Base-by-base conservation (phyloP, 2,797 vertebrate species). In the Gallirallus australis region DNA sequence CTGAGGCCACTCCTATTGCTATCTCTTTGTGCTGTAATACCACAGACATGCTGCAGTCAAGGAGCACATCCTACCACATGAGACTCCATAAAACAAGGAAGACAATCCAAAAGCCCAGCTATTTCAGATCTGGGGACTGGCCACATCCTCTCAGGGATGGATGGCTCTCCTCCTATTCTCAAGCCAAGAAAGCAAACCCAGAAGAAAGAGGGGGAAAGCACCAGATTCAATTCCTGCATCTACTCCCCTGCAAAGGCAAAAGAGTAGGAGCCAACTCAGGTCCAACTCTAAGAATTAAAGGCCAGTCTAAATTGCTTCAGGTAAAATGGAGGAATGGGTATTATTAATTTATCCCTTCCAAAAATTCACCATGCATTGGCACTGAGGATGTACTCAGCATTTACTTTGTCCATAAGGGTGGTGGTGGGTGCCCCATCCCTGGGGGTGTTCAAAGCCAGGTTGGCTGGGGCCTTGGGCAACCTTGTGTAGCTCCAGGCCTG, bases 21-120 rank as follows among this genome's bases (percentile, higher is more conserved):
- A 1, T 25, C 73, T n/a, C 7, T 53, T 52, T 12, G 15, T 15
- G n/a, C 6, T 18, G 14, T 28, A 19, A 37, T 9, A 33, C 48
- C 35, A 21, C 56, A 45, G 28, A 57, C 35, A 28, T 14, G 48
- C 54, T 37, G 23, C 40, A 28, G 25, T 11, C 59, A 35, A 31
- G 50, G 31, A 70, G 24, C 6, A 28, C 1, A 15, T 56, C 37
- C 27, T 40, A 37, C 47, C 61, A 35, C 16, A 33, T 0, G 1
- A 83, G 73, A 64, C 9, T 50, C 60, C n/a, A 28, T 42, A 39
- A 17, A 56, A 24, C 31, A 15, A 27, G 37, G 7, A 73, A 11
- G 7, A 12, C 59, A 68, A 48, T 12, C 59, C 33, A 5, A 48
- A 24, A 15, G 11, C 23, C 20, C 0, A 0, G 8, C 11, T 23